Percentiles rank a stretch among this genome's conserved stretches.
Evolutionary conservation across 2,888 invertebrate species (phyloP).

Genomic region (Pardosa pseudoannulata): DNA sequence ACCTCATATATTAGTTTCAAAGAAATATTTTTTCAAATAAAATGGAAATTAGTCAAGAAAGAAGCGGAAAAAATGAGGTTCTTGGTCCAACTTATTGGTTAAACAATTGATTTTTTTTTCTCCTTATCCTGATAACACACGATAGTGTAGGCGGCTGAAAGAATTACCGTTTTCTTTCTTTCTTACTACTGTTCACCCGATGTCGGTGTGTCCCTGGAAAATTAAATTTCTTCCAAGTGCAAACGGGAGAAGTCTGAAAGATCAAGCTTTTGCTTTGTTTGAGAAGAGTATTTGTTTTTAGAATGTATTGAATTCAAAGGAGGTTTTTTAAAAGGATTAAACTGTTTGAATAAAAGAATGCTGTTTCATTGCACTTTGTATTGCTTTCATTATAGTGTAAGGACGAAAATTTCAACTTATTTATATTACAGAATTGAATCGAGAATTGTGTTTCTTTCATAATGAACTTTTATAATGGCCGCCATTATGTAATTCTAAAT

Average conservation of each 20-base stretch:
- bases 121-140: not conserved
- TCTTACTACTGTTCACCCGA: not conserved
- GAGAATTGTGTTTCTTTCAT: no score
- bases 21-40: no score
- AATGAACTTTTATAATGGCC: no score
- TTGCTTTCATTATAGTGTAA: no score
- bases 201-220: not conserved
- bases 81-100: not conserved
- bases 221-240: not conserved
- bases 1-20: no score
- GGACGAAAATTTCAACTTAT: no score
- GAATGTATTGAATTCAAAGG: not conserved
- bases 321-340: no score
- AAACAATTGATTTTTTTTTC: not conserved
- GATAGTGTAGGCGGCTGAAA: not conserved
- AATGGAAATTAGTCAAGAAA: conserved; percentile 1
- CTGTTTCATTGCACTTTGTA: no score
- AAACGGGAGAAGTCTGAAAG: not conserved
- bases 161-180: not conserved
- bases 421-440: no score
- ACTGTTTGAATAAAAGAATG: no score
- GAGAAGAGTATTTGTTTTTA: not conserved
- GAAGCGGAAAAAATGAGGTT: not conserved
- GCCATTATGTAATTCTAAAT: no score
- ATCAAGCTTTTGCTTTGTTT: not conserved